Evolutionary conservation across 1,140 invertebrate genomes (phyloP).

Genomic region (Lithobius niger): DNA sequence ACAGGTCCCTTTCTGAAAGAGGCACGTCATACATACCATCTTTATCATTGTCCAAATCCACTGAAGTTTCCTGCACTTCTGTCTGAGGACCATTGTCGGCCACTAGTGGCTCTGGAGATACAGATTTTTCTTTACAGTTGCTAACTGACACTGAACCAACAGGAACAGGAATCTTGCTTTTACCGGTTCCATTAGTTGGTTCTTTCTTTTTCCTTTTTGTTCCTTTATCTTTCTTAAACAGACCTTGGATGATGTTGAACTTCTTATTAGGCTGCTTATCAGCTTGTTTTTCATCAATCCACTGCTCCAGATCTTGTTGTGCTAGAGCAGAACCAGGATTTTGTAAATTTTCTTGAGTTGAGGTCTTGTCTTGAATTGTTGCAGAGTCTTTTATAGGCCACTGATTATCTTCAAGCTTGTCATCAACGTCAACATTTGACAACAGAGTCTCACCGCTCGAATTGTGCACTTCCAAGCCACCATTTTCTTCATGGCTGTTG

Average conservation of each 20-base stretch:
- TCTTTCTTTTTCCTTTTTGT: background rate
- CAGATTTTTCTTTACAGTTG: background rate
- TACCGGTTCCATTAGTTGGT: no score
- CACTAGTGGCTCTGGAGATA: background rate
- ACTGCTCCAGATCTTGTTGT: no score
- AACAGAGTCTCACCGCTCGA: conserved; percentile 1
- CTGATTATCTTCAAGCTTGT: no score
- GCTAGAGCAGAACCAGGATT: no score
- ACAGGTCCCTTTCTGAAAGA: background rate
- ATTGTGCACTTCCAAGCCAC: background rate
- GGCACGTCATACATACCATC: background rate
- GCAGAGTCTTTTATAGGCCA: no score
- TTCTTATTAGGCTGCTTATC: no score
- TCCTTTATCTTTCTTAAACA: background rate
- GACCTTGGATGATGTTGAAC: background rate
- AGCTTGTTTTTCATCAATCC: no score
- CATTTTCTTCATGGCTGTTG: background rate
- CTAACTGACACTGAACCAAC: background rate
- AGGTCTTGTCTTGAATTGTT: no score
- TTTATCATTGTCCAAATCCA: background rate
- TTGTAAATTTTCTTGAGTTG: no score
- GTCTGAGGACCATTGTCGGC: background rate
- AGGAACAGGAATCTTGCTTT: background rate
- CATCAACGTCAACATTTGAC: no score
- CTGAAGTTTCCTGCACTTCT: background rate